Evolutionary conservation across 2,113 vertebrate genomes (phyloP), one percentile per base, ranked within the genome.

Genomic region (Microcebus lehilahytsara): DNA sequence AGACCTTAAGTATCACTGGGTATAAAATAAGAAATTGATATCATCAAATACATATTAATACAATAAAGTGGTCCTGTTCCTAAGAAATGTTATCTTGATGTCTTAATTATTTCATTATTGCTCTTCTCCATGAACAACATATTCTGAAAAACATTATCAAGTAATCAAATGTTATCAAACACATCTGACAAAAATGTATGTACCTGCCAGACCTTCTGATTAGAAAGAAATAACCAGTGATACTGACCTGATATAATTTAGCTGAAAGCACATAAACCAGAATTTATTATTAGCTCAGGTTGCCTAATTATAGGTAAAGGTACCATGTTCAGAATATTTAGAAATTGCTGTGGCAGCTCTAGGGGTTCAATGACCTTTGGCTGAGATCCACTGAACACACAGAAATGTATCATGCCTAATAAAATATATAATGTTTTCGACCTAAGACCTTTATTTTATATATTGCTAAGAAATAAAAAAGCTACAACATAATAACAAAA

Each of bases 401-500:
- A 78, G 34, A 85, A 91, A 96, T 32, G 51, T n/a, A 80, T 25
- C 22, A 72, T 8, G 32, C 25, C 93, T 81, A 88, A 46, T 89
- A 85, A 84, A 92, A 91, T 49, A 86, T 19, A 64, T 22, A 58
- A 72, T 84, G 86, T 51, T 89, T 60, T 53, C 81, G 62, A 53
- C 17, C 1, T 66, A 91, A 85, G 49, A 37, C 9, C 11, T 96
- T 94, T 89, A 80, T 85, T 92, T 87, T 60, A 93, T 30, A 2
- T 80, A 78, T 58, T 88, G 42, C 58, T 89, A 93, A 92, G 75
- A 95, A 91, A 95, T 79, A 49, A 69, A 80, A 93, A 32, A 83
- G 23, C 46, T 66, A 27, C 3, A 66, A 87, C 79, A 88, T 56
- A 87, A 89, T n/a, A 89, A 67, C 49, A 58, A 62, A 92, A 87